Evolutionary conservation across 1,140 invertebrate genomes (phyloP).

Genomic region (Odontomachus brunneus): DNA sequence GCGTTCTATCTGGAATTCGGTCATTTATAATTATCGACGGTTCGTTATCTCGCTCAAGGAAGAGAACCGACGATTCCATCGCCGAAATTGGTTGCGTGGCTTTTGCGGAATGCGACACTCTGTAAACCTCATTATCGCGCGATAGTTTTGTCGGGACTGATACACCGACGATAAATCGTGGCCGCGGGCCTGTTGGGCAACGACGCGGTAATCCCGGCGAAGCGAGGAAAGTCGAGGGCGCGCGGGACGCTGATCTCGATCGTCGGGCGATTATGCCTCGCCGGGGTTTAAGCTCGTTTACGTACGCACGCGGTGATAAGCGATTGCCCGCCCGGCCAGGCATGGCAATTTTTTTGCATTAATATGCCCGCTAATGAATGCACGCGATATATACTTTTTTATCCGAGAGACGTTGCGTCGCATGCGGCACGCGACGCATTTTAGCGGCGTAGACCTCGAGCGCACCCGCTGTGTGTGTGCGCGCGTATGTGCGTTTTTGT

Average conservation of each 20-base stretch:
- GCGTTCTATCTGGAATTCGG: too few relatives aligned
- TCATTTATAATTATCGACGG: too few relatives aligned
- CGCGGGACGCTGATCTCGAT: conserved; percentile 33
- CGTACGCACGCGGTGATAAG: conserved; percentile 54
- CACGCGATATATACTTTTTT: conserved; percentile 50
- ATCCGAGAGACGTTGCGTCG: conserved; percentile 45
- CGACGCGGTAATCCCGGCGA: conserved; percentile 41
- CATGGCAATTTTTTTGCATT: conserved; percentile 60
- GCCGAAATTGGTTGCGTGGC: not conserved
- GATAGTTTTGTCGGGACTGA: conserved; percentile 47
- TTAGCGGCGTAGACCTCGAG: conserved; percentile 17
- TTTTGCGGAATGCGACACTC: not conserved
- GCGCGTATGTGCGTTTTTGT: not conserved
- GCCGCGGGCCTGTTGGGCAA: conserved; percentile 19
- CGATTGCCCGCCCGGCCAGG: conserved; percentile 56
- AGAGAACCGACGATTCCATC: not conserved
- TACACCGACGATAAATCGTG: conserved; percentile 54
- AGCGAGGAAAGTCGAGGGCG: conserved; percentile 55
- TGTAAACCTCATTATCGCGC: conserved; percentile 50
- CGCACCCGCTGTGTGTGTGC: not conserved
- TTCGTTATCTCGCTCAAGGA: too few relatives aligned
- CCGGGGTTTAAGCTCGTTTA: conserved; percentile 49
- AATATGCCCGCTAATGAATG: conserved; percentile 57
- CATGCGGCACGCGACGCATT: conserved; percentile 61
- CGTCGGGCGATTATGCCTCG: conserved; percentile 27